phyloP scores from a whole-genome alignment of 1,140 invertebrate genomes.

The Drosophila kanapiae region DNA sequence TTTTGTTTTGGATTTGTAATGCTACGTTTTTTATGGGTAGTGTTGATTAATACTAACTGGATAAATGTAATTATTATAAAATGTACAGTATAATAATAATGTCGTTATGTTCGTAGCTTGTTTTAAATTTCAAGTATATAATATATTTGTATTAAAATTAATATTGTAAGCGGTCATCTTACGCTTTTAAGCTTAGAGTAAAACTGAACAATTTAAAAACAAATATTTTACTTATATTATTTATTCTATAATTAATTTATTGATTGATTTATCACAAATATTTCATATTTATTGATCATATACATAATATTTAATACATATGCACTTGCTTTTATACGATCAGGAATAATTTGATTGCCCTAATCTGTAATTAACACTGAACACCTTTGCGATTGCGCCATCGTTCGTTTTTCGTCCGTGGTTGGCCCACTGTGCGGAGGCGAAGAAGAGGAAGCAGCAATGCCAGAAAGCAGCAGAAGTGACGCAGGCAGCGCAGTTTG shows the following conservation, averaged over 20 bases:
- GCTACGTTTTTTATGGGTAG: neutral
- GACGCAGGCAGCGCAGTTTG: conserved; percentile 45
- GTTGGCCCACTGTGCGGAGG: conserved; percentile 17
- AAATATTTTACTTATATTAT: neutral
- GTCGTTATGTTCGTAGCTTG: too few species aligned
- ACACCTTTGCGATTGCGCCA: conserved; percentile 6
- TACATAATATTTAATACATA: neutral
- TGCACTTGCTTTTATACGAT: too few species aligned
- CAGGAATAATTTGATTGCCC: neutral
- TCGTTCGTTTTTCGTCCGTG: neutral
- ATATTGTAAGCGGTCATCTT: too few species aligned
- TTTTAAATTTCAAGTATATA: too few species aligned
- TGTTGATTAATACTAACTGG: too few species aligned
- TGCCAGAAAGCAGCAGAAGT: conserved; percentile 7
- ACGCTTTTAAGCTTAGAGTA: too few species aligned
- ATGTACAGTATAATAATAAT: too few species aligned
- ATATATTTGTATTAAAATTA: too few species aligned
- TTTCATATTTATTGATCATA: neutral
- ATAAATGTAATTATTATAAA: too few species aligned
- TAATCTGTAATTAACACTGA: neutral
- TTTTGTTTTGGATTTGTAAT: neutral
- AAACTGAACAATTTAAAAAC: neutral
- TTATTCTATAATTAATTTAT: neutral
- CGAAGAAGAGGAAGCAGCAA: conserved; percentile 11
- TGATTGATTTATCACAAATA: too few species aligned